Evolutionary conservation across 2,113 vertebrate genomes (phyloP), one percentile per base, ranked within the genome.

Genomic region (Dipodomys merriami): DNA sequence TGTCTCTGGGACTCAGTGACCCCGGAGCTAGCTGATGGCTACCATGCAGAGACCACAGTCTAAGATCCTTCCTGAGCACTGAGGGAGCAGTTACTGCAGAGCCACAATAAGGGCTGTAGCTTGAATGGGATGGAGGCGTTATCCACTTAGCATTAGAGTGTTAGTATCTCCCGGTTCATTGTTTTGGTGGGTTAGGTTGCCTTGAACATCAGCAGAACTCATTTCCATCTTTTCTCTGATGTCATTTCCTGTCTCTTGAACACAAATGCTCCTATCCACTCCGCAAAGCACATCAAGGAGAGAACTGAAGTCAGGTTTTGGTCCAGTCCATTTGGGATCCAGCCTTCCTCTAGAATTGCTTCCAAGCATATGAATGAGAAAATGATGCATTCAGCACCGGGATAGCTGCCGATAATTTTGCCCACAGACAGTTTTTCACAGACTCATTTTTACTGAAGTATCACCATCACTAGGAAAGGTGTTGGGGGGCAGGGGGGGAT

Each of bases 371-470:
- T 73, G 71, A 86, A 87, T 13, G 64, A 60, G 49, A 78, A 68
- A n/a, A 67, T 25, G 25, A 13, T 72, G 22, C 30, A 49, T 39
- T 93, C 73, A 91, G 44, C 13, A 81, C 80, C 81, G 94, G 78
- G 67, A 90, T 65, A 91, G 64, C n/a, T 94, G 90, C 86, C 8
- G 13, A 74, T 88, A 12, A 62, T 80, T 87, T 65, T 68, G 18
- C 44, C 65, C 72, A 30, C 3, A 60, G 27, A 74, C 22, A 91
- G 73, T 35, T 86, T 87, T 76, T 33, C 65, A 81, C 2, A 23
- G 33, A 80, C 65, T 88, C 87, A 72, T 86, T 96, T 88, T 88
- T 82, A 67, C 23, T 74, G 30, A 91, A 62, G 33, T 69, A 62
- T 33, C 83, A 80, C 20, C 25, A 72, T 78, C 86, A 74, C 73